phyloP scores from a whole-genome alignment of 2,797 vertebrate species.

The Neostethus bicornis region DNA sequence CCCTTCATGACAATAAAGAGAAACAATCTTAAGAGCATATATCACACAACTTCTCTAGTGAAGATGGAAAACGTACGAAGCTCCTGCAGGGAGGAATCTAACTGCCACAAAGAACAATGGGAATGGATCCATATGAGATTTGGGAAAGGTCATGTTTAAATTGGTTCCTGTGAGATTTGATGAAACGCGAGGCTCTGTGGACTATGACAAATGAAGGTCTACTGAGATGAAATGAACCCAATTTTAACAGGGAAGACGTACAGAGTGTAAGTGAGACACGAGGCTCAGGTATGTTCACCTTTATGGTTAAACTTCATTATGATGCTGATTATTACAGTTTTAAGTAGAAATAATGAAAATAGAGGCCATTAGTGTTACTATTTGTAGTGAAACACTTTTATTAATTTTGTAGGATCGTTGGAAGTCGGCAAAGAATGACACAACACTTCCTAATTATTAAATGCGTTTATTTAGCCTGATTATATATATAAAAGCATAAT shows the following conservation, averaged over 20 bases:
- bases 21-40: conserved; percentile 8
- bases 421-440: too few species aligned
- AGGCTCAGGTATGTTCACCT: too few species aligned
- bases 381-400: too few species aligned
- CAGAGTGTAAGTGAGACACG: too few species aligned
- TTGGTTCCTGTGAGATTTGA: conserved; percentile 48
- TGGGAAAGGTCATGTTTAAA: conserved; percentile 61
- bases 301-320: too few species aligned
- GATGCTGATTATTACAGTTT: too few species aligned
- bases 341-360: too few species aligned
- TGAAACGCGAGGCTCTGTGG: conserved; percentile 5
- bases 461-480: too few species aligned
- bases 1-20: conserved; percentile 42
- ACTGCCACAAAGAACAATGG: not conserved
- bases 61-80: conserved; percentile 11
- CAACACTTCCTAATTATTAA: too few species aligned
- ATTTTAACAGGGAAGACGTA: not conserved
- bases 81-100: conserved; percentile 24
- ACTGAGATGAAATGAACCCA: not conserved
- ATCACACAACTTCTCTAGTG: conserved; percentile 6
- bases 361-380: too few species aligned
- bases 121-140: conserved; percentile 40
- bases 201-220: conserved; percentile 41
- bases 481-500: too few species aligned
- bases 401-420: too few species aligned